Evolutionary conservation across 1,140 invertebrate genomes (phyloP), one percentile per base, ranked within the genome.

Genomic region (Magallana ariakensis): DNA sequence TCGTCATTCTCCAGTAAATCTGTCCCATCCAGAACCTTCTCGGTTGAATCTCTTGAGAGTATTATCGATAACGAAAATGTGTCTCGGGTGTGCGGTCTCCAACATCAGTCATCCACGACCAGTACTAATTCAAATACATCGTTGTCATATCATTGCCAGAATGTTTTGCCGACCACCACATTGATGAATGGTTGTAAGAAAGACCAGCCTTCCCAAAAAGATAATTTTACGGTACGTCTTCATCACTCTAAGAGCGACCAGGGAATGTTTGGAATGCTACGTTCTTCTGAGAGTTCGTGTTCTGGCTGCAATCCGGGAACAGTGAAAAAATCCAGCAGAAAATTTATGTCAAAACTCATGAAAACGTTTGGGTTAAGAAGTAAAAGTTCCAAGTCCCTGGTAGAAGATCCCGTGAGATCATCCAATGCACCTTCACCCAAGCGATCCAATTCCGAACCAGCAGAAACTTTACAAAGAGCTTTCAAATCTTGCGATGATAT

Each of bases 301-400:
- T 82, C 80, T n/a, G 16, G 11, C 16, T 82, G 80, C 11, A 55
- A 57, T 26, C 82, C 54, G 10, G 56, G 26, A 84, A 58, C 55
- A 58, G 55, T 60, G 57, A 84, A 84, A 60, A 84, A 57, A 84
- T 58, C 82, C 53, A 33, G 57, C 13, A 84, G 58, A 33, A 57
- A 60, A 60, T 57, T 84, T 0, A 10, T 84, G 57, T 22, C 82
- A 10, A 84, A 58, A 26, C n/a, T 84, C 26, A 33, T 84, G 55
- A 84, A 60, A 84, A 58, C 82, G 19, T 60, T 84, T 16, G 58
- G 16, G 26, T 33, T 57, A 10, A 22, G 57, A 84, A 84, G 56
- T 16, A 84, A 84, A 58, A 56, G 54, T 8, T 58, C 54, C 0
- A 84, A 84, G 82, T 56, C 80, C 22, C 33, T 75, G 0, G 5